These are phyloP conservation scores for Brassicogethes aeneus DNA, from an alignment of 2,888 invertebrate species.

Conservation along the genomic window DNA sequence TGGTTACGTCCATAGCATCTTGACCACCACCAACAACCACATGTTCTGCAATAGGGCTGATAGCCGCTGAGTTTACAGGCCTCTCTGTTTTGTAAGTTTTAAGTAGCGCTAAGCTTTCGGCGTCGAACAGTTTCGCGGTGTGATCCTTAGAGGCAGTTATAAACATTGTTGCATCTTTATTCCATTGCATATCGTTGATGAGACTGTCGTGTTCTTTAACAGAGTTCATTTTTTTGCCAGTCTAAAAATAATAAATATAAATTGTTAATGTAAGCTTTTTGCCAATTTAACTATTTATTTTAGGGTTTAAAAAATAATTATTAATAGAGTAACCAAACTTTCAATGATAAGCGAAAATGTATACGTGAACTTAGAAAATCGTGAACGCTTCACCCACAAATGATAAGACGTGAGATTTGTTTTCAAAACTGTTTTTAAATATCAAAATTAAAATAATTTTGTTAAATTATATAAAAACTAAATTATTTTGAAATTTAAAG, in stretches of 20 bases:
- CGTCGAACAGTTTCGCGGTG: constrained; percentile 91
- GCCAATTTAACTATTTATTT: constrained; percentile 1
- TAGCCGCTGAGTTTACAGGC: constrained; percentile 95
- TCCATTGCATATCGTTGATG: constrained; percentile 95
- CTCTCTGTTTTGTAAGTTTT: constrained; percentile 97
- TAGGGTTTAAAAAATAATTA: background rate
- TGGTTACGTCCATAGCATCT: constrained; percentile 98
- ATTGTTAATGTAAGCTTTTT: background rate
- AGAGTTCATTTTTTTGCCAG: constrained; percentile 70
- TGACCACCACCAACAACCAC: constrained; percentile 98
- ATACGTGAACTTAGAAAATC: no score
- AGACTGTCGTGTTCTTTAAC: constrained; percentile 74
- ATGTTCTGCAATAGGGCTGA: constrained; percentile 92
- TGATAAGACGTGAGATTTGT: no score
- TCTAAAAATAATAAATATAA: constrained; percentile 44
- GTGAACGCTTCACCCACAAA: no score
- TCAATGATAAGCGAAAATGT: no score
- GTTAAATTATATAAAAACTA: no score
- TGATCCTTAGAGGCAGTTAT: constrained; percentile 96
- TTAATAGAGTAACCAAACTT: background rate
- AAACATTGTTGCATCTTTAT: constrained; percentile 89
- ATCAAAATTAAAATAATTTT: no score
- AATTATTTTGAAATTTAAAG: no score
- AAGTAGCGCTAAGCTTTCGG: constrained; percentile 72
- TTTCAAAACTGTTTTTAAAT: no score